Conservation (phyloP, 2,888 invertebrate species). For the Callosobruchus maculatus region DNA sequence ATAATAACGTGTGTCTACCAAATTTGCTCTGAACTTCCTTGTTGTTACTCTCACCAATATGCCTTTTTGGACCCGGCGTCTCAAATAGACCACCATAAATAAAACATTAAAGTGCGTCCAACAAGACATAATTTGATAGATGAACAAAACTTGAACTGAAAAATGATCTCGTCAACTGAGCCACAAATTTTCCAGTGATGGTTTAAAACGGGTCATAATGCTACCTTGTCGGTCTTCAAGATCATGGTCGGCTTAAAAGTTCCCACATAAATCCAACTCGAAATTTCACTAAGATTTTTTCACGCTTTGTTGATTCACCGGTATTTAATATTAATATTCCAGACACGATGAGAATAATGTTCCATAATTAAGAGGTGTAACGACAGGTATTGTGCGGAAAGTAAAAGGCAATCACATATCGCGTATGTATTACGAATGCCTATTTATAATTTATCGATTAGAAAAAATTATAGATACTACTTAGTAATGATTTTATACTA, state of each 20-base stretch:
- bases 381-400: not conserved
- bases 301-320: not conserved
- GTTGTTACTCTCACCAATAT: no score
- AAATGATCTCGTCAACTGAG: not conserved
- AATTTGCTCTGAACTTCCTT: no score
- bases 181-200: not conserved
- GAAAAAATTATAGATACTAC: not conserved
- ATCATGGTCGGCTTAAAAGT: not conserved
- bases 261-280: not conserved
- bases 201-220: not conserved
- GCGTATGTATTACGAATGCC: not conserved
- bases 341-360: not conserved
- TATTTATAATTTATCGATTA: not conserved
- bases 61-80: no score
- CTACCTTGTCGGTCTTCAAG: not conserved
- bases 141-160: no score
- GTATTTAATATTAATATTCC: not conserved
- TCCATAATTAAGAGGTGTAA: not conserved
- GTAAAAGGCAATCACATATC: not conserved
- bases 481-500: not conserved
- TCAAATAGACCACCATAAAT: no score
- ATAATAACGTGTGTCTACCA: no score
- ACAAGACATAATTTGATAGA: no score
- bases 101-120: no score
- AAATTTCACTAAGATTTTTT: not conserved